These are phyloP conservation scores for Xanthia togata DNA, from an alignment of 2,888 invertebrate genomes.

Conservation along the genomic window DNA sequence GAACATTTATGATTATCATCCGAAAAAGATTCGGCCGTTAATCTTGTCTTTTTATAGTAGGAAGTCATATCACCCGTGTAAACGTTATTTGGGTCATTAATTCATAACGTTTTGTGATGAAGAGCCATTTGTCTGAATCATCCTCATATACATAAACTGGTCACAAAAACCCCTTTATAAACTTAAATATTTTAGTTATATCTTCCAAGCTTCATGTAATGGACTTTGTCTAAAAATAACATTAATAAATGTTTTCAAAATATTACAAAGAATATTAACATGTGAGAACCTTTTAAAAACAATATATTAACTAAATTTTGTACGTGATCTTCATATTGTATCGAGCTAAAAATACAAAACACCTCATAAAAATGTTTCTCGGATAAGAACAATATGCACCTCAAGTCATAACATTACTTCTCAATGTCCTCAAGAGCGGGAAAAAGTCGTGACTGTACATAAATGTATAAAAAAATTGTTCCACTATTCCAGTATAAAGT, in stretches of 20 bases:
- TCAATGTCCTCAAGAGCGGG: background rate
- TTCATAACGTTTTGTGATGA: constrained; percentile 9
- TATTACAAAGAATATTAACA: background rate
- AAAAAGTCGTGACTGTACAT: constrained; percentile 22
- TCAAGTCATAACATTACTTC: constrained; percentile 9
- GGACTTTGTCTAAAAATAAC: too few species aligned
- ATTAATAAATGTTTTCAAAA: too few species aligned
- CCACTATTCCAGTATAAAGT: constrained; percentile 38
- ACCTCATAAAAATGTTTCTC: constrained; percentile 7
- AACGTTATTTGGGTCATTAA: constrained; percentile 41
- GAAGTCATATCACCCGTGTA: constrained; percentile 40
- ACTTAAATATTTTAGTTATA: background rate
- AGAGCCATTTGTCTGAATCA: background rate
- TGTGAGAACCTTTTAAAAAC: constrained; percentile 6
- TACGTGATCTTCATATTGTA: constrained; percentile 22
- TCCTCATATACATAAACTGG: constrained; percentile 8
- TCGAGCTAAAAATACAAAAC: constrained; percentile 7
- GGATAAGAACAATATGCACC: background rate
- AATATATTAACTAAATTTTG: background rate
- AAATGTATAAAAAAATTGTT: constrained; percentile 16
- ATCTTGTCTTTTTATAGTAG: constrained; percentile 37
- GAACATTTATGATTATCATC: constrained; percentile 28
- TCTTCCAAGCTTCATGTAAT: too few species aligned
- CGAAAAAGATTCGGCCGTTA: constrained; percentile 18
- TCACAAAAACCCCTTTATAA: constrained; percentile 5